These are phyloP conservation scores for Felis chaus DNA, from an alignment of 2,113 vertebrate species.

Conservation along the genomic window DNA sequence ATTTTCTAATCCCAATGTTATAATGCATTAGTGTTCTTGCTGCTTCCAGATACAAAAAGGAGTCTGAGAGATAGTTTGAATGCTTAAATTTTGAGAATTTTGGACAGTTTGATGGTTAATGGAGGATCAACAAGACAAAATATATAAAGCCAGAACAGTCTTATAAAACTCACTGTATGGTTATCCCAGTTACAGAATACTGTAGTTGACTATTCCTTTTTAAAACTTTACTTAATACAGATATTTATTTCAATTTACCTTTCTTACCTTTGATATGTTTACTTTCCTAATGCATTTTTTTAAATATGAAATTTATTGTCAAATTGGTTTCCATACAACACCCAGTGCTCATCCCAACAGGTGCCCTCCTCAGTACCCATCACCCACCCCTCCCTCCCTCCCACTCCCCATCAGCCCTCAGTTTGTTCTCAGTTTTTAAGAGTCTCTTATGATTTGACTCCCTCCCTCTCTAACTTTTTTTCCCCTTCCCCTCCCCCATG, in stretches of 20 bases:
- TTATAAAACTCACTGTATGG: constrained; percentile 5
- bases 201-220: constrained; percentile 10
- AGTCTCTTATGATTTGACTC: too few species aligned
- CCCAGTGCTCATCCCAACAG: too few species aligned
- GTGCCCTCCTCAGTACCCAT: too few species aligned
- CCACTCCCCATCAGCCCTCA: too few species aligned
- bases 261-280: constrained; percentile 47
- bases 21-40: background rate
- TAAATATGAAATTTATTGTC: too few species aligned
- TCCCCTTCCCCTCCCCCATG: too few species aligned
- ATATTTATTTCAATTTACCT: constrained; percentile 34
- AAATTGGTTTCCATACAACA: too few species aligned
- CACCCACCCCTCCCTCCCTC: too few species aligned
- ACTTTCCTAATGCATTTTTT: background rate
- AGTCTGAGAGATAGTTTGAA: background rate
- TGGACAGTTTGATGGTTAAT: constrained; percentile 19
- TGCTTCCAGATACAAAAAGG: background rate
- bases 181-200: background rate
- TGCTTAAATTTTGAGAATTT: constrained; percentile 41
- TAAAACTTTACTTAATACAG: constrained; percentile 44
- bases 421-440: too few species aligned
- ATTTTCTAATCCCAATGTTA: constrained; percentile 29
- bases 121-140: background rate
- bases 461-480: too few species aligned
- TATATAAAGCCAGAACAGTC: constrained; percentile 7